These are phyloP conservation scores for Drosophila santomea DNA, from an alignment of 1,140 invertebrate species.

Conservation along the genomic window DNA sequence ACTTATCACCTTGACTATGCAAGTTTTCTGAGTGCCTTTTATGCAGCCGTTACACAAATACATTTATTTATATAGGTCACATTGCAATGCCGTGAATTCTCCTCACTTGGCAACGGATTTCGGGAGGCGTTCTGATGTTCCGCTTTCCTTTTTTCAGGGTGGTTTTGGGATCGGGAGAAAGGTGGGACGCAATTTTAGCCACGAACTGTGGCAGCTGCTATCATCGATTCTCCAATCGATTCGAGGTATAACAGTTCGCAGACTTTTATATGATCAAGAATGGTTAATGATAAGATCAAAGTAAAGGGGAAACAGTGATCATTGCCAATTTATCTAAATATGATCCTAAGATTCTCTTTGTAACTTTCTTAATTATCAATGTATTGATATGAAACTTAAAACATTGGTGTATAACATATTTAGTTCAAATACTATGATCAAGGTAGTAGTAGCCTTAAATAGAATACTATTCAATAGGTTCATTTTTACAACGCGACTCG, in stretches of 20 bases:
- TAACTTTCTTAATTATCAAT: too few relatives aligned
- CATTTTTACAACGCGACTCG: background rate
- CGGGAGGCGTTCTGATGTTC: conserved; percentile 9
- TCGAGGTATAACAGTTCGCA: background rate
- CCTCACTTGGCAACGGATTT: conserved; percentile 34
- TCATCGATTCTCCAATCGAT: background rate
- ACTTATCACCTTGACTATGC: conserved; percentile 15
- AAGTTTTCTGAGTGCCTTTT: conserved; percentile 18
- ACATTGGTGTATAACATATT: too few relatives aligned
- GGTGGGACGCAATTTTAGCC: conserved; percentile 10
- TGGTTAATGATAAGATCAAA: background rate
- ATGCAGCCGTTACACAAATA: conserved; percentile 6
- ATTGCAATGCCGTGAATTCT: conserved; percentile 30
- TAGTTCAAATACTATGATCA: too few relatives aligned
- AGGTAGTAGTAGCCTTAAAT: too few relatives aligned
- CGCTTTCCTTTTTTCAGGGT: conserved; percentile 26
- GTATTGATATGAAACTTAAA: too few relatives aligned
- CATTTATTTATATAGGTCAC: conserved; percentile 35
- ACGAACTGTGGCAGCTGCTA: conserved; percentile 18
- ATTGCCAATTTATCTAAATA: too few relatives aligned
- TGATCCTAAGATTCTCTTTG: too few relatives aligned
- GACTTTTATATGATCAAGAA: background rate
- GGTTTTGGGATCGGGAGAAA: conserved; percentile 28
- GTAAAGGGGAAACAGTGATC: too few relatives aligned
- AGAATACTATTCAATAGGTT: too few relatives aligned